phyloP scores from a whole-genome alignment of 2,888 invertebrate species.

The Ptycholaimellus sp. region DNA sequence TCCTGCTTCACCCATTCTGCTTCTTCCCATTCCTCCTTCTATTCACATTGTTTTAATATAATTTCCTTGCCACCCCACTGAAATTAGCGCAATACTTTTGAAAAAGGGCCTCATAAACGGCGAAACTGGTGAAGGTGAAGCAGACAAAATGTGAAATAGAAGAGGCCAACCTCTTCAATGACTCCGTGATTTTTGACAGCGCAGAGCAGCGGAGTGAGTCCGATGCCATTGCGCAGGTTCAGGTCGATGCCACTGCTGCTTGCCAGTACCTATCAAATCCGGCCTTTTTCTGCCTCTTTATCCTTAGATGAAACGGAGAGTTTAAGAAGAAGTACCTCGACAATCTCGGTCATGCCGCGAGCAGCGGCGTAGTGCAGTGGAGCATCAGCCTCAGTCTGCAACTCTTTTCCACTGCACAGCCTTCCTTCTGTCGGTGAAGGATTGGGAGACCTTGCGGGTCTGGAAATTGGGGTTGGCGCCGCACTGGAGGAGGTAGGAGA shows the following conservation, averaged over 20 bases:
- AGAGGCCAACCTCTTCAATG: conserved; percentile 14
- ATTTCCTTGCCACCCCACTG: not conserved
- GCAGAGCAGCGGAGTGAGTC: conserved; percentile 19
- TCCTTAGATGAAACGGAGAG: no score
- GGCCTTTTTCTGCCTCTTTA: no score
- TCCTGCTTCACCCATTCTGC: conserved; percentile 12
- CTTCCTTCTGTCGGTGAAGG: not conserved
- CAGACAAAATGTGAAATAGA: no score
- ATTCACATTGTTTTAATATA: not conserved
- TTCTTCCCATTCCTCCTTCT: no score
- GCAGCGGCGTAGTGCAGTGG: conserved; percentile 21
- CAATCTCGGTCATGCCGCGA: conserved; percentile 18
- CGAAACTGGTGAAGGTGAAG: no score
- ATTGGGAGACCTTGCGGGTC: conserved; percentile 10
- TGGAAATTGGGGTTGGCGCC: conserved; percentile 20
- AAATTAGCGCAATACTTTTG: no score
- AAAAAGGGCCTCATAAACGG: no score
- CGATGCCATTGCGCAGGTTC: conserved; percentile 10
- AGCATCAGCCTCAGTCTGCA: conserved; percentile 16
- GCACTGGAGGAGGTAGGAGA: conserved; percentile 20
- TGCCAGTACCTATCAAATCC: no score
- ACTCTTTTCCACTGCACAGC: no score
- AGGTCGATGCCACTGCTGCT: conserved; percentile 7
- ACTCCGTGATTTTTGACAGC: conserved; percentile 22
- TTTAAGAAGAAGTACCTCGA: conserved; percentile 10